Evolutionary conservation across 2,797 vertebrate genomes (phyloP), one percentile per base, ranked within the genome.

Genomic region (Oreochromis mossambicus): DNA sequence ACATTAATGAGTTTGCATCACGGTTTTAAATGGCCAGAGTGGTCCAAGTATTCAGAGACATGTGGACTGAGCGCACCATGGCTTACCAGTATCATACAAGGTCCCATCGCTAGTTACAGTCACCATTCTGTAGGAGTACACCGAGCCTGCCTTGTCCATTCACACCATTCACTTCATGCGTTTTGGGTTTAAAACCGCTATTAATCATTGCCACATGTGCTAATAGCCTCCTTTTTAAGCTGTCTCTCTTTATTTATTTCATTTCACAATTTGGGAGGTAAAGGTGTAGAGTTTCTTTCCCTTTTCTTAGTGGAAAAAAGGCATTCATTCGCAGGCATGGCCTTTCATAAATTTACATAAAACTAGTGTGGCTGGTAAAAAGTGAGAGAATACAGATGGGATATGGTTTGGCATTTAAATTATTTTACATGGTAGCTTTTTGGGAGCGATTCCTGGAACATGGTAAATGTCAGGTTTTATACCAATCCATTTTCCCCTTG

Each of bases 401-500:
- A 94, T 91, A 94, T 91, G 94, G 90, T 90, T 95, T 95, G 94
- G 94, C 94, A 93, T 95, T 95, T 93, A 70, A 92, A 48, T 93
- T 92, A 95, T 95, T 96, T 95, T 91, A 94, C 90, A 94, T 94
- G 89, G 86, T 92, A 93, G 89, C 78, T 87, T 93, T 91, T 92
- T 85, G 87, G 92, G 92, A 85, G 77, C 36, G 46, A 50, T 87
- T 94, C 91, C 93, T 95, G 94, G 95, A 96, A 96, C 90, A 91
- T 92, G 92, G 91, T 94, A 94, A 96, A 96, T 95, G 94, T 95
- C 94, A 95, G 80, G 58, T 95, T 96, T 95, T 94, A 91, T 82
- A 91, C 84, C 83, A 81, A 90, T 92, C 84, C 77, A 88, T 91
- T 92, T 89, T 93, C 66, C 87, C 75, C 51, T 85, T 88, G 75